phyloP scores from a whole-genome alignment of 2,113 vertebrate species.

The Beaufortia kweichowensis region DNA sequence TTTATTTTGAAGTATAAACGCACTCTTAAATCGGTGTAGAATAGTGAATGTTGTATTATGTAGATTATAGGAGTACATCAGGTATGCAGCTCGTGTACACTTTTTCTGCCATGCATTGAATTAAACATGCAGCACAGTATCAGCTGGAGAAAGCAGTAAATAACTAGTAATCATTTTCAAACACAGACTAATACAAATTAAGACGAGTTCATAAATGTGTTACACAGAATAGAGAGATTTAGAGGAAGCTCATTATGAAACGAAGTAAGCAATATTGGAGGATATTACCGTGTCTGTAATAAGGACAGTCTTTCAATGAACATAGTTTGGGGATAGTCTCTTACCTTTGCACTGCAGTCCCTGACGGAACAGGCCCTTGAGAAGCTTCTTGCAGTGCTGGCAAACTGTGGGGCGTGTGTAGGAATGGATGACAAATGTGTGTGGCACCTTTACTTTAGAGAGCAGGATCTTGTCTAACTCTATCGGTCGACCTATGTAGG shows the following conservation, averaged over 20 bases:
- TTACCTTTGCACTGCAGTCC: constrained; percentile 88
- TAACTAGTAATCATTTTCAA: not conserved
- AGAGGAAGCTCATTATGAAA: not conserved
- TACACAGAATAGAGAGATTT: not conserved
- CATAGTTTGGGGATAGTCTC: not conserved
- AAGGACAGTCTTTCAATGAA: too few relatives aligned
- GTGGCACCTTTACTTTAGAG: constrained; percentile 96
- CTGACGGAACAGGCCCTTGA: constrained; percentile 87
- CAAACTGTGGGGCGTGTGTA: constrained; percentile 95
- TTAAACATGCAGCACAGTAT: too few relatives aligned
- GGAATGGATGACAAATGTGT: constrained; percentile 96
- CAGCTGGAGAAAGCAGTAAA: too few relatives aligned
- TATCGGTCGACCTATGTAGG: constrained; percentile 90
- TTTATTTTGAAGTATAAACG: too few relatives aligned
- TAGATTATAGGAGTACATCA: too few relatives aligned
- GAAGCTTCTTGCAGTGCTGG: constrained; percentile 97
- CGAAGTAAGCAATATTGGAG: too few relatives aligned
- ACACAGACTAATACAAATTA: not conserved
- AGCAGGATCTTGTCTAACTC: constrained; percentile 93
- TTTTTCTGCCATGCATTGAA: too few relatives aligned
- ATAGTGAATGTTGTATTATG: not conserved
- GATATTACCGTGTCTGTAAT: too few relatives aligned
- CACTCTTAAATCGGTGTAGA: too few relatives aligned
- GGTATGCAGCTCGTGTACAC: too few relatives aligned
- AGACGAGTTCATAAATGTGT: not conserved